Evolutionary conservation across 2,888 invertebrate genomes (phyloP), one percentile per base, ranked within the genome.

Genomic region (Venusia cambrica): DNA sequence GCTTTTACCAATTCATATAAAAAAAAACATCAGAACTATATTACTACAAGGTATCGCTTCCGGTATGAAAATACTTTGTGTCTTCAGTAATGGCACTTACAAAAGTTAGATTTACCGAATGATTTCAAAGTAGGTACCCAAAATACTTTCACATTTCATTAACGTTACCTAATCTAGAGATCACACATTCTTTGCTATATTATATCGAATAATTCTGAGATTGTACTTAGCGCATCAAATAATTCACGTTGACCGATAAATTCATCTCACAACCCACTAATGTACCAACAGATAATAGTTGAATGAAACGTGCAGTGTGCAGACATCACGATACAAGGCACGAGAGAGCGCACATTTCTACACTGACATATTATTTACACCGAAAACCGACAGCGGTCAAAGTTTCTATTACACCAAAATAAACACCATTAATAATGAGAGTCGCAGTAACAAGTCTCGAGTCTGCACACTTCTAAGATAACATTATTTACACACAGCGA

Each of bases 31-130:
- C 22, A 12, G 10, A 12, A n/a, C 6, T 12, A 24, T 25, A 20
- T 39, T 21, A 12, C 22, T 38, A 33, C 62, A n/a, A n/a, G n/a
- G n/a, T 75, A 75, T 77, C 69, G 69, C 61, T 70, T 57, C 54
- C 51, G 60, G 70, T 83, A 81, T 53, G 78, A 83, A 83, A 84
- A 84, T 83, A 84, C 74, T 74, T 71, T 74, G 53, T 58, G 57
- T 67, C 60, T 65, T 57, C 60, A 38, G 57, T 77, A 83, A 84
- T 84, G 83, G 83, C 83, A 84, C 83, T 78, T 79, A 71, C 72
- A 77, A 68, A 57, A 51, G 48, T 72, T 67, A 69, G 56, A 60
- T 54, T 45, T 48, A 34, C 44, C 47, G 42, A 28, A 18, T 19
- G 28, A 39, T 38, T 45, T 42, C 38, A 45, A 32, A 38, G 39